Base-by-base conservation (phyloP, 1,140 invertebrate genomes). In the Calliphora vicina region DNA sequence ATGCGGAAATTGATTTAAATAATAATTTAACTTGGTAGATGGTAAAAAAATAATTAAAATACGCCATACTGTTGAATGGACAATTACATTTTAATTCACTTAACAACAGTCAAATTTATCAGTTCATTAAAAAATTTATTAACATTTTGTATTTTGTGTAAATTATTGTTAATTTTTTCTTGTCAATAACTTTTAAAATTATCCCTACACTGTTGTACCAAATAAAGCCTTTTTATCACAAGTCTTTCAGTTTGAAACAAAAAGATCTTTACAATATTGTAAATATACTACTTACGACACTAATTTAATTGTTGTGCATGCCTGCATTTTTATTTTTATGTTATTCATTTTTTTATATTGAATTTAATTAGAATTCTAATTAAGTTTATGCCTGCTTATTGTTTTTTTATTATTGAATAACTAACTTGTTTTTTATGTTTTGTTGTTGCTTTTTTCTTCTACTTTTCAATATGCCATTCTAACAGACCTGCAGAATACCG, bases 401-500 rank as follows among this genome's bases (percentile, higher is more conserved):
- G 73, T 76, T 76, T 15, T 27, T 35, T 35, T 2, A 35, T 2
- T 76, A 78, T 78, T 78, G 35, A 45, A 42, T 23, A 45, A 78
- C 42, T 78, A 78, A 78, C 74, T 43, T 20, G 35, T 78, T 78
- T 26, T 74, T 43, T 78, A 43, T 80, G 81, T 82, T 45, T 84
- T 74, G 84, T 82, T 78, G 84, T 84, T 85, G 84, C 85, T 42
- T 85, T 85, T 84, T 84, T 78, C 73, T n/a, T 81, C 81, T 84
- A 78, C 20, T 80, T 83, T 85, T 78, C 45, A 85, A 26, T 25
- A 43, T 23, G 35, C 29, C 17, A 78, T 23, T 45, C 83, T 85
- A 86, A 91, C 90, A 99, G 98, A 99, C 95, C 96, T 99, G 94
- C 96, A 97, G 92, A 98, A 97, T 93, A 98, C 97, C 86, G 97